Conservation (phyloP, 2,113 vertebrate genomes). For the Thermophis baileyi region DNA sequence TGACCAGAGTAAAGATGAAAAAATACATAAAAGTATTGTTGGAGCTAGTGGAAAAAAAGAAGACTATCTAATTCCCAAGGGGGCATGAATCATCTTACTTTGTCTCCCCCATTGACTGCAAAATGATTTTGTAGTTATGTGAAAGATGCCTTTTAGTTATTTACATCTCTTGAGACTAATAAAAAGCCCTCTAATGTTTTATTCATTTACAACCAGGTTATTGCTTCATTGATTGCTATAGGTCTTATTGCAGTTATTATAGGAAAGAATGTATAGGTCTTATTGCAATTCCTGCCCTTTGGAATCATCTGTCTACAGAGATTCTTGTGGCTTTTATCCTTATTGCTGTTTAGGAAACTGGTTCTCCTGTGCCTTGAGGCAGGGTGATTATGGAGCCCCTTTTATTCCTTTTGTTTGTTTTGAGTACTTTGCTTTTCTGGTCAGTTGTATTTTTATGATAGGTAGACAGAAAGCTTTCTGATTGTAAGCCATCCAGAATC, state of each 20-base stretch:
- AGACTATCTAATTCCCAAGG: neutral
- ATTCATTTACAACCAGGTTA: neutral
- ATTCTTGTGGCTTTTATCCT: neutral
- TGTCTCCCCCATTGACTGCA: neutral
- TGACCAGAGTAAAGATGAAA: neutral
- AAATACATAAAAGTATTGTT: neutral
- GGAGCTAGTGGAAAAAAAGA: no score
- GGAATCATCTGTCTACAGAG: neutral
- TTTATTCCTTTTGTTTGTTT: neutral
- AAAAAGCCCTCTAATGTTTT: neutral
- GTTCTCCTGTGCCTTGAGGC: neutral
- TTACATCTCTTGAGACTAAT: neutral
- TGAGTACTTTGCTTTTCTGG: neutral
- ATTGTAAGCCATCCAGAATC: neutral
- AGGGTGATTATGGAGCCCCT: neutral
- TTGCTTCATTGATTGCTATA: neutral
- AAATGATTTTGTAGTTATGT: neutral
- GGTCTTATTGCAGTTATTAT: neutral
- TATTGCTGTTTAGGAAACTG: neutral
- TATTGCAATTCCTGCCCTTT: neutral
- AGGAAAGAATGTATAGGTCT: neutral
- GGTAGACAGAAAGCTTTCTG: neutral
- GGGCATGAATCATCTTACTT: neutral
- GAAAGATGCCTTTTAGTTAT: neutral
- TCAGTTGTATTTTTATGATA: neutral